Evolutionary conservation across 2,888 invertebrate species (phyloP), one percentile per base, ranked within the genome.

Genomic region (Zootermopsis nevadensis): DNA sequence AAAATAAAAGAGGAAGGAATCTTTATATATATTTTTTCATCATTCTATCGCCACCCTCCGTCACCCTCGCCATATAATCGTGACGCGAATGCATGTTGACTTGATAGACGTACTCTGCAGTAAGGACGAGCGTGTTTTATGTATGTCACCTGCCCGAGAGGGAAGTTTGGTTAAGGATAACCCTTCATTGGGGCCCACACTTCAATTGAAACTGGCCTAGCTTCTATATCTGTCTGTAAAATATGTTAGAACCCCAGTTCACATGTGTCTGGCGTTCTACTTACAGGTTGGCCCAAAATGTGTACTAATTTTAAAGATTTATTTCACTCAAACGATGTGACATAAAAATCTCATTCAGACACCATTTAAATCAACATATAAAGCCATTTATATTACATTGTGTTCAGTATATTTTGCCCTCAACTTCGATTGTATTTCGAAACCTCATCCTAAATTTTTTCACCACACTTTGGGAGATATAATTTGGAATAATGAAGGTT

Each of bases 71-170:
- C n/a, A 27, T 35, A 35, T 35, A 33, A 69, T 35, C 74, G 74
- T 74, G 74, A 74, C 74, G 38, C 24, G 74, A 74, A 74, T 74
- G 35, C 27, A 38, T 24, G 69, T 33, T 69, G 31, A 69, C 69
- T 69, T 33, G 31, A 33, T 31, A 31, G 15, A 79, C 60, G 53
- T 79, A 33, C 55, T 55, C 35, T n/a, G 30, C 30, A 53, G 55
- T 55, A 35, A n/a, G 30, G 55, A 74, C 38, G 31, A 33, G 60
- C n/a, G n/a, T 60, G 60, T n/a, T 60, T 60, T 60, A 60, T 53
- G 15, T 60, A 60, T 60, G 60, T 60, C 60, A 60, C 60, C 60
- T 60, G 27, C 60, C 60, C 60, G 4, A 60, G 60, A 60, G 60
- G 60, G 27, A 60, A 27, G 60, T 60, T 60, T 60, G 60, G 60